A percentile compares a stretch with the other conserved stretches of the same genome.
phyloP scores from a whole-genome alignment of 2,888 invertebrate species.

The Cataglyphis livida region DNA sequence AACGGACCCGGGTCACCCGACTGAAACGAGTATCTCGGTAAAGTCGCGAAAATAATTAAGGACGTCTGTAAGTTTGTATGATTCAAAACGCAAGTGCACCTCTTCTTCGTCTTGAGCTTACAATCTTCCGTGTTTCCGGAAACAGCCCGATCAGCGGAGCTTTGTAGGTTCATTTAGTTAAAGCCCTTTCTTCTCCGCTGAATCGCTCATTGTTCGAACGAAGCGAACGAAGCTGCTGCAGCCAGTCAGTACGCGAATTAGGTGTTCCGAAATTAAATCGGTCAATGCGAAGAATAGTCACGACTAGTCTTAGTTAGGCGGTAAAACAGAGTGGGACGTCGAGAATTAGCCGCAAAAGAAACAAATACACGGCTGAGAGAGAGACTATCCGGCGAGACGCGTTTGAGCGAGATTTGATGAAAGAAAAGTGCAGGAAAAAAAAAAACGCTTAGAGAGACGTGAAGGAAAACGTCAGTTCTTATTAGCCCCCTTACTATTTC shows the following conservation, averaged over 20 bases:
- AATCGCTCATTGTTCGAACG: constrained; percentile 31
- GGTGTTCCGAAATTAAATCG: constrained; percentile 45
- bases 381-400: background rate
- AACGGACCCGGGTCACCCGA: background rate
- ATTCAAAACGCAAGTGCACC: constrained; percentile 18
- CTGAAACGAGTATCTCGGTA: background rate
- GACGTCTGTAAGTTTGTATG: constrained; percentile 9
- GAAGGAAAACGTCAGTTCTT: constrained; percentile 33
- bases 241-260: constrained; percentile 27
- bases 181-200: constrained; percentile 24
- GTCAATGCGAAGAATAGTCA: constrained; percentile 28
- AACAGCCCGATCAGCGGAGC: background rate
- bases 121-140: constrained; percentile 5
- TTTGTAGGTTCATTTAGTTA: constrained; percentile 34
- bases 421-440: constrained; percentile 18
- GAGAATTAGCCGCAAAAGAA: constrained; percentile 27
- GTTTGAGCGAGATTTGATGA: constrained; percentile 42
- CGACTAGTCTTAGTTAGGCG: constrained; percentile 32
- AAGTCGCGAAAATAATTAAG: constrained; percentile 44
- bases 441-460: background rate
- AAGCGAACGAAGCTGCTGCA: constrained; percentile 32
- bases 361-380: constrained; percentile 18
- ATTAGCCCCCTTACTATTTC: constrained; percentile 1
- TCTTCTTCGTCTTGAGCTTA: background rate
- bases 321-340: constrained; percentile 4